Evolutionary conservation across 1,140 invertebrate species (phyloP).

Genomic region (Cotesia chilonis): DNA sequence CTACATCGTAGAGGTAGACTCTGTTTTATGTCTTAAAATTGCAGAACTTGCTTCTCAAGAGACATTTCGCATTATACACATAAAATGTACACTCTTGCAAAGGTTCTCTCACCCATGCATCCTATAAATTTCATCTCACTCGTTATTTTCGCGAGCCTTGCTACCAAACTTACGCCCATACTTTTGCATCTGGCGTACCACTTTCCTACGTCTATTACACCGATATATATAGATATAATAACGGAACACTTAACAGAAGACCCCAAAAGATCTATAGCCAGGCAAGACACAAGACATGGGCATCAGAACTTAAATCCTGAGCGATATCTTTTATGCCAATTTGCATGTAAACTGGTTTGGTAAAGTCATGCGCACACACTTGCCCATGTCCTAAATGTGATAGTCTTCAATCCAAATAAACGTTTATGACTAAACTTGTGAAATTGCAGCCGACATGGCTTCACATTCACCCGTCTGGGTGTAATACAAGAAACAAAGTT

Average conservation of each 20-base stretch:
- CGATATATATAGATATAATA: neutral
- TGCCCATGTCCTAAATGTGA: neutral
- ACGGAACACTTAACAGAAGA: neutral
- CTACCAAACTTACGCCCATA: too few species aligned
- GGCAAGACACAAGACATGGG: constrained; percentile 21
- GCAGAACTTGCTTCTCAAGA: constrained; percentile 13
- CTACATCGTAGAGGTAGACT: too few species aligned
- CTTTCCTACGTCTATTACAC: too few species aligned
- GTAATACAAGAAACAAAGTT: neutral
- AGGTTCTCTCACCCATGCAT: constrained; percentile 12
- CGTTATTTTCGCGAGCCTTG: constrained; percentile 30
- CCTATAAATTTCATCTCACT: constrained; percentile 29
- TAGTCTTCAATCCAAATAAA: constrained; percentile 21
- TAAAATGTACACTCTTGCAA: neutral
- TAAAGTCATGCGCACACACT: constrained; percentile 17
- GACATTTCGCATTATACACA: constrained; percentile 28
- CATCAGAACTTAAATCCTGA: constrained; percentile 39
- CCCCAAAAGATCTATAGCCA: constrained; percentile 29
- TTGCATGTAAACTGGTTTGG: constrained; percentile 36
- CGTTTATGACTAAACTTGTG: constrained; percentile 19
- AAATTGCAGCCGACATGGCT: constrained; percentile 28
- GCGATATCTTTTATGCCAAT: constrained; percentile 35
- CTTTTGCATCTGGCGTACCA: too few species aligned
- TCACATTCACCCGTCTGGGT: constrained; percentile 39
- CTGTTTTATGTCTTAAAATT: neutral